Evolutionary conservation across 1,140 invertebrate genomes (phyloP).

Genomic region (Drosophila yakuba): DNA sequence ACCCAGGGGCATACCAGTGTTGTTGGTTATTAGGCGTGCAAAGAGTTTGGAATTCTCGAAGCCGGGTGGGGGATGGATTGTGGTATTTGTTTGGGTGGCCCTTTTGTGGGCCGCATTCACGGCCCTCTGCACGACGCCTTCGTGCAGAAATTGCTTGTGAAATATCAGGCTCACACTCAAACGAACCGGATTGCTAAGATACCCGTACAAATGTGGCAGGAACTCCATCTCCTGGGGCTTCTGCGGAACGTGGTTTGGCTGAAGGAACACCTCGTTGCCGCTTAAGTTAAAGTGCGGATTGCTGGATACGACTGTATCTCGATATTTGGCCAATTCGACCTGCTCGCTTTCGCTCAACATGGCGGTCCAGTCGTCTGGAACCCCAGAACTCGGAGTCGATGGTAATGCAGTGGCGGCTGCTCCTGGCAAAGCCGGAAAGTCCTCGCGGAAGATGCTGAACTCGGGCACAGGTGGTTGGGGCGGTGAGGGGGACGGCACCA

Average conservation of each 20-base stretch:
- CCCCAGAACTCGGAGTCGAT: background rate
- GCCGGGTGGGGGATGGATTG: slow-evolving; percentile 11
- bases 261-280: background rate
- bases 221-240: background rate
- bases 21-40: slow-evolving; percentile 46
- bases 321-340: background rate
- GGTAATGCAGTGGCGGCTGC: background rate
- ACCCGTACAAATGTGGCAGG: slow-evolving; percentile 6
- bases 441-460: slow-evolving; percentile 61
- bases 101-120: background rate
- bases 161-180: slow-evolving; percentile 43
- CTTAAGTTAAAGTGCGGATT: background rate
- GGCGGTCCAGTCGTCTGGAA: slow-evolving; percentile 57
- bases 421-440: slow-evolving; percentile 66
- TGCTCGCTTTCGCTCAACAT: slow-evolving; percentile 40
- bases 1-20: slow-evolving; percentile 45
- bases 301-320: background rate
- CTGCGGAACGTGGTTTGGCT: background rate
- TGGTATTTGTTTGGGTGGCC: background rate
- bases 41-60: slow-evolving; percentile 33
- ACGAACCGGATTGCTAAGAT: background rate
- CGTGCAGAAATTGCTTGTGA: slow-evolving; percentile 46
- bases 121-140: slow-evolving; percentile 41
- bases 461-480: slow-evolving; percentile 10
- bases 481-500: background rate